A percentile compares a stretch with the other conserved stretches of the same genome.
Conservation (phyloP, 2,797 vertebrate genomes). For the Lycodopsis pacificus region DNA sequence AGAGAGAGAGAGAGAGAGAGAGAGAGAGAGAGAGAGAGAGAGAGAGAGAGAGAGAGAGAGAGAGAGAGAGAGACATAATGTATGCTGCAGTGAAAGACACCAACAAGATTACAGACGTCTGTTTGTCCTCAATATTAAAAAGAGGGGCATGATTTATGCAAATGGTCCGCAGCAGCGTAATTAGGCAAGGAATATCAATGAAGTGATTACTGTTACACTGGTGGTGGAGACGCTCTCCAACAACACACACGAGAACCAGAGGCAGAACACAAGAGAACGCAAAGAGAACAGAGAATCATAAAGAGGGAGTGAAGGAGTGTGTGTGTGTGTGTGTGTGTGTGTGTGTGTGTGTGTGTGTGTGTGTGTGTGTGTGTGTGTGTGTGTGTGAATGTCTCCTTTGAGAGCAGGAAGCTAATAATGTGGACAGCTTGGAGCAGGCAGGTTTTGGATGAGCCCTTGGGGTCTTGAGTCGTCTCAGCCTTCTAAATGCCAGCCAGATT, state of each 20-base stretch:
- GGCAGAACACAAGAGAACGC: not conserved
- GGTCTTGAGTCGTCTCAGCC: slow-evolving; percentile 87
- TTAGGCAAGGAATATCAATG: slow-evolving; percentile 30
- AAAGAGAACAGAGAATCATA: not conserved
- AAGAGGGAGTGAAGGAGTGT: slow-evolving; percentile 6
- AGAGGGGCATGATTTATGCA: slow-evolving; percentile 12
- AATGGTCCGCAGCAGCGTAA: slow-evolving; percentile 24
- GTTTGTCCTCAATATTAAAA: slow-evolving; percentile 36
- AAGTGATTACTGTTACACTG: slow-evolving; percentile 42
- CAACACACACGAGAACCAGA: slow-evolving; percentile 12
- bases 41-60: not conserved
- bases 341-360: slow-evolving; percentile 29
- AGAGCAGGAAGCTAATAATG: slow-evolving; percentile 84
- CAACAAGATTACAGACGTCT: slow-evolving; percentile 35
- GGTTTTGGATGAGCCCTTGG: slow-evolving; percentile 89
- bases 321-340: slow-evolving; percentile 18
- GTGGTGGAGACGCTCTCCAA: not conserved
- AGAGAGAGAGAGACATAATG: slow-evolving; percentile 5
- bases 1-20: not conserved
- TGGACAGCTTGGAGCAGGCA: slow-evolving; percentile 87
- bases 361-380: slow-evolving; percentile 32
- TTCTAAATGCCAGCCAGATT: slow-evolving; percentile 90
- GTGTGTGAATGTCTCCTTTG: slow-evolving; percentile 36
- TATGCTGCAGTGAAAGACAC: slow-evolving; percentile 16
- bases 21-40: not conserved